Base-by-base conservation (phyloP, 2,888 invertebrate genomes). In the Noctua janthina region DNA sequence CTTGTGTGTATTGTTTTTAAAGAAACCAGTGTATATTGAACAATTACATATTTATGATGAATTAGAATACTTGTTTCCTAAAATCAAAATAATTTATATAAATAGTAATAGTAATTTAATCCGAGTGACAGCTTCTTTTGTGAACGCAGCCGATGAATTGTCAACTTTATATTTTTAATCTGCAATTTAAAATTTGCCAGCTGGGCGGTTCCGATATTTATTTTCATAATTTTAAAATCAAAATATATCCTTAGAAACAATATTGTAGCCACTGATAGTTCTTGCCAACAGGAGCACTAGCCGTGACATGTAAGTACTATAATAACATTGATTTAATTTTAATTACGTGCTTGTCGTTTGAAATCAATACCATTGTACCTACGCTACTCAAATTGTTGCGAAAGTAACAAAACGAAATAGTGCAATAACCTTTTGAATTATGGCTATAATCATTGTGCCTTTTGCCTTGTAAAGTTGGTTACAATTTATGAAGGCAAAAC, bases 201-300 rank as follows among this genome's bases (percentile, higher is more conserved):
- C 95, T 96, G 96, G 96, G 96, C 96, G 96, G 95, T 94, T 94
- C 94, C 95, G 87, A 90, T 93, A 92, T 91, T 93, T 93, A 92
- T 92, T 92, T 93, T 93, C 91, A 84, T 92, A 88, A 84, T 75
- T 89, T 87, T 81, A 76, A 87, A 87, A 87, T 85, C 79, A 90
- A 87, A 90, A 87, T 91, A 87, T 77, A 81, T 74, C 71, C 43
- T 1, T 79, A 2, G 13, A 77, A 67, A 73, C 66, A 75, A 49
- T 71, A 76, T 56, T 71, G 64, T 54, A 79, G 35, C 70, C 29
- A 78, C 51, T 76, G 69, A 51, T 71, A 74, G 82, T 76, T 83
- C 81, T 81, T 84, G 73, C 68, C 76, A 82, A 76, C 74, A 73
- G 67, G 67, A 82, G 77, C 46, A 75, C 76, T 80, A 79, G 29